Percentiles rank a stretch among this genome's conserved stretches.
phyloP scores from a whole-genome alignment of 2,113 vertebrate species.

The Porphyrio hochstetteri region DNA sequence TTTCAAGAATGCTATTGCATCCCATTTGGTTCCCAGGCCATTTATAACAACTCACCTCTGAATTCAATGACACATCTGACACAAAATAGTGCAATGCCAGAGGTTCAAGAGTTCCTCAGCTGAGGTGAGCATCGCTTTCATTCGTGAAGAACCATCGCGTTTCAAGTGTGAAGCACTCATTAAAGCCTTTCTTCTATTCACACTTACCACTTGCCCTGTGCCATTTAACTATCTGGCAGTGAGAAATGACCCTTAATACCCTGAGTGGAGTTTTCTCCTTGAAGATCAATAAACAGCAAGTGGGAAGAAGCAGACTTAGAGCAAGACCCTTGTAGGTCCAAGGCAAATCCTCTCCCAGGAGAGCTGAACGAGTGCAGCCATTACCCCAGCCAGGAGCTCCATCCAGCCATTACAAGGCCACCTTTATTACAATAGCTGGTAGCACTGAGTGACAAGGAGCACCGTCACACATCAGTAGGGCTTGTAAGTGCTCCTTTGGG shows the following conservation, averaged over 20 bases:
- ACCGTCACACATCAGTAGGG: neutral
- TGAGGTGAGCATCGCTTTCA: neutral
- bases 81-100: neutral
- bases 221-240: neutral
- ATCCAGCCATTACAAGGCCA: neutral
- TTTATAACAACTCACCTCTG: neutral
- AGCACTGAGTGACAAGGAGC: neutral
- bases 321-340: neutral
- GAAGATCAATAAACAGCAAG: neutral
- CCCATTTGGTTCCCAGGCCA: neutral
- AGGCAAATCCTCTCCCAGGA: neutral
- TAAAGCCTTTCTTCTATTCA: neutral
- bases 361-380: neutral
- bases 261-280: neutral
- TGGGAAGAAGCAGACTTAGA: neutral
- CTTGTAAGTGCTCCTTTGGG: constrained; percentile 2
- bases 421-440: neutral
- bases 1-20: neutral
- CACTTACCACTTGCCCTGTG: neutral
- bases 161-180: neutral
- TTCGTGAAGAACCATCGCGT: neutral
- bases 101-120: neutral
- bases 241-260: neutral
- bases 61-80: neutral
- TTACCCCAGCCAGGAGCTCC: neutral